Percentiles rank a stretch among this genome's conserved stretches.
These are phyloP conservation scores for Frieseomelitta varia DNA, from an alignment of 1,140 invertebrate genomes.

Conservation along the genomic window DNA sequence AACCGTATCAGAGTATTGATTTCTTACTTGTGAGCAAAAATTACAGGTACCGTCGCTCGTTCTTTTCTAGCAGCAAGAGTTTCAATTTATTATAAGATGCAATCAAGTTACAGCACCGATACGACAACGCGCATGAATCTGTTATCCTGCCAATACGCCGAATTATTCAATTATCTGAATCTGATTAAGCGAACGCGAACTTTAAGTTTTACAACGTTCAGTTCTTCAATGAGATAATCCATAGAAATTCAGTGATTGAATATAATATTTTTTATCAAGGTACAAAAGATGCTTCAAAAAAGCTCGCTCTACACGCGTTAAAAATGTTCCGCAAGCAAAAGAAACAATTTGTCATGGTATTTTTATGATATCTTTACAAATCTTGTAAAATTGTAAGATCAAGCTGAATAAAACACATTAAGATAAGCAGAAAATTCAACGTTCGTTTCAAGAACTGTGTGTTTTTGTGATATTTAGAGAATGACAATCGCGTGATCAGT, in stretches of 20 bases:
- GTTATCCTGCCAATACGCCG: not conserved
- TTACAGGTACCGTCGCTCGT: slow-evolving; percentile 18
- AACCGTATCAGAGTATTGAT: slow-evolving; percentile 54
- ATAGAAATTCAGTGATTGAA: too few species aligned
- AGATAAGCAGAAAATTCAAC: not conserved
- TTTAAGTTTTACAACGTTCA: not conserved
- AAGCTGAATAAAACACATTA: not conserved
- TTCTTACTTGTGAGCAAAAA: slow-evolving; percentile 42
- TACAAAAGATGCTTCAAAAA: not conserved
- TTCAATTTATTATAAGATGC: slow-evolving; percentile 35
- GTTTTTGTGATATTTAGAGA: not conserved
- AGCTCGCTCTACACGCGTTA: too few species aligned
- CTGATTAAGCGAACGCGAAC: not conserved
- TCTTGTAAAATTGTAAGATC: not conserved
- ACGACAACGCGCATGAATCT: not conserved
- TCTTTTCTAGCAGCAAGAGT: not conserved
- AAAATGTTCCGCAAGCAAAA: too few species aligned
- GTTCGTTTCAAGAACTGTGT: not conserved
- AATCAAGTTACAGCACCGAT: not conserved
- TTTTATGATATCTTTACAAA: not conserved
- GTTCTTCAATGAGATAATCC: not conserved
- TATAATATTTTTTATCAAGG: not conserved
- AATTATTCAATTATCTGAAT: slow-evolving; percentile 5
- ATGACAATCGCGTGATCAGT: not conserved
- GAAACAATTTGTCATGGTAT: not conserved